Evolutionary conservation across 2,797 vertebrate species (phyloP), one percentile per base, ranked within the genome.

Genomic region (Perdix hodgsoniae): DNA sequence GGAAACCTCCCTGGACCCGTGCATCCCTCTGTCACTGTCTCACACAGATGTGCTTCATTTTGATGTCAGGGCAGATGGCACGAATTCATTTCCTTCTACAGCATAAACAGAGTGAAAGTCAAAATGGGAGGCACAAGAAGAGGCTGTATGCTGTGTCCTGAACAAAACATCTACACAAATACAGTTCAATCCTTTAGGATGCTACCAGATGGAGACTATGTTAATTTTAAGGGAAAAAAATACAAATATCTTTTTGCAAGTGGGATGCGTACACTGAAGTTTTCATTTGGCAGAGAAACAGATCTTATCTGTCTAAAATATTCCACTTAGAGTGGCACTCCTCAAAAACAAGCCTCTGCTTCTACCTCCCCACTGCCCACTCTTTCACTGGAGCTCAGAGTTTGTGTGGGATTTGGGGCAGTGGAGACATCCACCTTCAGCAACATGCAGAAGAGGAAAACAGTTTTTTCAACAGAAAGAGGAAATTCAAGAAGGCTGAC

Each of bases 211-310:
- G 93, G 94, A 91, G 63, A 78, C 31, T 83, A 78, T 87, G 93
- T 70, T 86, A 96, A 95, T 95, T 92, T 93, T 64, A 88, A 91
- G 89, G 39, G 44, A 88, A 84, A 94, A 35, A 86, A 90, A 61
- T 6, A 91, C 40, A 92, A 94, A 93, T 47, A 66, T 13, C 63
- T 35, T 71, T 92, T 87, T 86, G n/a, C 2, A 4, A 65, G 86
- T 44, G 47, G 15, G 40, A 59, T 42, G 6, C 27, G 59, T 69
- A 54, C 39, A 64, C 64, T 84, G 78, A 73, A 75, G 76, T 89
- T 94, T 91, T 42, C 50, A 60, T 92, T 96, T 95, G 86, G 92
- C 89, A 91, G 66, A 93, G 73, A 33, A 93, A 91, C 84, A 86
- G 82, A 76, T 49, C 44, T 93, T 81, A 75, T 92, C 82, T 75